Base-by-base conservation (phyloP, 1,140 invertebrate species). In the Sminthurides bifidus region DNA sequence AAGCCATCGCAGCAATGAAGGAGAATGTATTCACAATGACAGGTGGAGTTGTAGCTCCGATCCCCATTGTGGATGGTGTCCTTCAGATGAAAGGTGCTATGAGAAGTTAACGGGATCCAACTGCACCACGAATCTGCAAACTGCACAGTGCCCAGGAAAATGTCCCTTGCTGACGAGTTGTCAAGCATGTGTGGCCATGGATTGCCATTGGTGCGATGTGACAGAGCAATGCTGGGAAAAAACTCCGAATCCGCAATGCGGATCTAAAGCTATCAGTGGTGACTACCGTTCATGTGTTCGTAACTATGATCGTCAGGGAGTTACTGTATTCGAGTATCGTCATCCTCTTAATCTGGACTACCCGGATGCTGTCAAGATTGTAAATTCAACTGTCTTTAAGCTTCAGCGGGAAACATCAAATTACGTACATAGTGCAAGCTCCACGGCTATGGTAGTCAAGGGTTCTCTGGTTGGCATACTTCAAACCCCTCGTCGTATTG, bases 41-140 rank as follows among this genome's bases (percentile, higher is more conserved):
- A 80, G 78, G 26, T 79, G 81, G 17, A 81, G 83, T 60, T 96
- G 92, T 66, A 77, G 83, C 0, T 81, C 85, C 0, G 88, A 94
- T 75, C 86, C 88, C 0, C 87, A 92, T 69, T 96, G 92, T 70
- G 87, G 90, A 14, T 94, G 88, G 87, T 96, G 92, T 72, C 84
- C 82, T 1, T 82, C 82, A 30, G 83, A 85, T 64, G 81, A 81
- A 69, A 79, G 79, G 59, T 91, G 87, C 64, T 89, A 90, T 64
- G 85, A 85, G 0, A 76, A 87, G 52, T 87, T 84, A 6, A 77
- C 84, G 30, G 85, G 85, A 1, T 83, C 85, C 17, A 82, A 82
- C 65, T 91, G 87, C 65, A 90, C 86, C 0, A 90, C 85, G 1
- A 92, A 92, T 73, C 69, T 92, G 29, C 85, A 88, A 71, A 88